Evolutionary conservation across 2,888 invertebrate species (phyloP), one percentile per base, ranked within the genome.

Genomic region (Acanthosoma haemorrhoidale): DNA sequence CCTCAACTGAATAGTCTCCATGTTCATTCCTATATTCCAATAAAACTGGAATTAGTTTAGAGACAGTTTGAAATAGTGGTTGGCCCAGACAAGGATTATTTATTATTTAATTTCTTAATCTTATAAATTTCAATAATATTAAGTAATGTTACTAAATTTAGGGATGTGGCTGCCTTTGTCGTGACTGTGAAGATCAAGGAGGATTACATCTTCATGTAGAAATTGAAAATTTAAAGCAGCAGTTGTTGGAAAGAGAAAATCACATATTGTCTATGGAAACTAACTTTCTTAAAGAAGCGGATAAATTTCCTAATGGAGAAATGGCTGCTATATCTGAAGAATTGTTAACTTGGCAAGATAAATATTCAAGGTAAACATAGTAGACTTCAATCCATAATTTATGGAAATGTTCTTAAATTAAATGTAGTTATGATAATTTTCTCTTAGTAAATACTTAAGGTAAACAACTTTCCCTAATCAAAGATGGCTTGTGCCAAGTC

Each of bases 181-280:
- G 80, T 70, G 82, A 81, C 73, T 87, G 86, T 77, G 78, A 80
- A 25, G 77, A 79, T 70, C 75, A 78, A 60, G 76, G 77, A 61
- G 73, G 78, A 32, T 76, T 88, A 77, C 91, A 92, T 80, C 83
- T 94, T 76, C 91, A 90, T 77, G 89, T 88, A 63, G 94, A 95
- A 83, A 90, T 95, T 78, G 93, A 93, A 79, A 90, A 89, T 79
- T 82, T 96, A 76, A 88, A 92, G 77, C 90, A 91, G 79, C 87
- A 90, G 75, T 81, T 96, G 34, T 82, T 89, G 15, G 93, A 94
- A 79, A 86, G 90, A 76, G 92, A 94, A 78, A 84, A 85, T 75
- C 92, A 94, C 78, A 89, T 95, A 76, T 86, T 90, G 74, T 89
- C 88, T 76, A 88, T 95, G 84, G 94, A 95, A 80, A 88, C 89